Evolutionary conservation across 1,140 invertebrate species (phyloP).

Genomic region (Atopsyche davidsoni): DNA sequence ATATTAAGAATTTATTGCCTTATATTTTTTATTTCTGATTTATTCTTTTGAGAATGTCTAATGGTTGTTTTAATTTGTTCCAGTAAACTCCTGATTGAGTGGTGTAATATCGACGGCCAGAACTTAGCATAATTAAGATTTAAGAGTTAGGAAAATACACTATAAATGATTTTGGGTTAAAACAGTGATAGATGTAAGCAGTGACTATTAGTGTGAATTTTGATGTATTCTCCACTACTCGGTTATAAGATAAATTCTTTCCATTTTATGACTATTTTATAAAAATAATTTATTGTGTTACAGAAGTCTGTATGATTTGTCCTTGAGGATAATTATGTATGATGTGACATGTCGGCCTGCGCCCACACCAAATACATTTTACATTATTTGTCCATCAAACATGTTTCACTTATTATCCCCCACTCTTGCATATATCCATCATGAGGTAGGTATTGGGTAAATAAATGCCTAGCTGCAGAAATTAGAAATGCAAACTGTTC

Average conservation of each 20-base stretch:
- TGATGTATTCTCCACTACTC: constrained; percentile 28
- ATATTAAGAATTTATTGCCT: background rate
- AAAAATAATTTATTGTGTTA: constrained; percentile 31
- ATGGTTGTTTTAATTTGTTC: constrained; percentile 10
- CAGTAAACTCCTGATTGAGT: constrained; percentile 15
- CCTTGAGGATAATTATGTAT: constrained; percentile 25
- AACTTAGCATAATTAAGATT: constrained; percentile 28
- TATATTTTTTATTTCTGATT: background rate
- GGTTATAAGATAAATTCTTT: constrained; percentile 27
- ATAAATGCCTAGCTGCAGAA: too few relatives aligned
- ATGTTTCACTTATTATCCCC: constrained; percentile 2
- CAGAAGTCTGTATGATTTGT: constrained; percentile 27
- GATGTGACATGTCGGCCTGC: constrained; percentile 17
- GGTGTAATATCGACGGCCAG: constrained; percentile 20
- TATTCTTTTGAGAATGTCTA: constrained; percentile 2
- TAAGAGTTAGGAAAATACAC: constrained; percentile 25
- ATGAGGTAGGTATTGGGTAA: too few relatives aligned
- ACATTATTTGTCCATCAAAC: constrained; percentile 29
- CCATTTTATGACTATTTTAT: constrained; percentile 28
- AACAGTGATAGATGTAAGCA: constrained; percentile 30
- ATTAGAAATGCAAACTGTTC: too few relatives aligned
- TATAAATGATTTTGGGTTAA: constrained; percentile 23
- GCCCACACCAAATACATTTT: constrained; percentile 28
- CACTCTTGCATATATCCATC: too few relatives aligned
- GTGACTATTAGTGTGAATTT: constrained; percentile 31